These are phyloP conservation scores for Cantharis lateralis DNA, from an alignment of 2,888 invertebrate genomes.

Conservation along the genomic window DNA sequence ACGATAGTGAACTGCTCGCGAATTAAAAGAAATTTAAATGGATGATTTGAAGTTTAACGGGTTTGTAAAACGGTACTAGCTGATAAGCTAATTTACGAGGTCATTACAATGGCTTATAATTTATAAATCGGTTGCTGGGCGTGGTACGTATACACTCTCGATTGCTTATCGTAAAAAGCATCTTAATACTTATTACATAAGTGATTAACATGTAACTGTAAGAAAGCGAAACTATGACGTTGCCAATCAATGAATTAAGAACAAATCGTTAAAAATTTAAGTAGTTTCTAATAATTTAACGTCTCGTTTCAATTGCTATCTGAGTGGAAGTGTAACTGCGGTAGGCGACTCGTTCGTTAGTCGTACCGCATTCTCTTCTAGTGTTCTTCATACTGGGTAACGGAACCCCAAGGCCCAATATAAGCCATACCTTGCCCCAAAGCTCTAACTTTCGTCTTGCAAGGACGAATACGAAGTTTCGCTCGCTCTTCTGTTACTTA, in stretches of 20 bases:
- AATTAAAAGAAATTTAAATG: background rate
- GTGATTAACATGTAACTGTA: conserved; percentile 2
- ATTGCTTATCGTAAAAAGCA: conserved; percentile 19
- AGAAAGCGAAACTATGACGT: conserved; percentile 1
- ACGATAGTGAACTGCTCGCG: background rate
- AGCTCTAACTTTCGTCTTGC: conserved; percentile 39
- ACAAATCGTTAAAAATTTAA: background rate
- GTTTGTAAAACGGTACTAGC: background rate
- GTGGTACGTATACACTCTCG: conserved; percentile 25
- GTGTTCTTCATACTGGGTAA: conserved; percentile 31
- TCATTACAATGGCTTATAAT: conserved; percentile 27
- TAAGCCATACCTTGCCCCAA: conserved; percentile 38
- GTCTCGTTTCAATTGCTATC: background rate
- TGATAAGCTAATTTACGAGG: conserved; percentile 20
- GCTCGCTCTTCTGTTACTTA: conserved; percentile 33
- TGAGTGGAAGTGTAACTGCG: conserved; percentile 17
- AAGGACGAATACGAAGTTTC: conserved; percentile 35
- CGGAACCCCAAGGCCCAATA: conserved; percentile 40
- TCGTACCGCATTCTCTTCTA: conserved; percentile 26
- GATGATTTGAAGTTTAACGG: background rate
- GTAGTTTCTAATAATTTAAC: background rate
- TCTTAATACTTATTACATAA: conserved; percentile 10
- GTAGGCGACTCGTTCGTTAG: conserved; percentile 18
- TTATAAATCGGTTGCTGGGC: conserved; percentile 25
- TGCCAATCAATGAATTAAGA: conserved; percentile 1